Percentiles rank a stretch among this genome's conserved stretches.
Evolutionary conservation across 2,888 invertebrate genomes (phyloP).

Genomic region (Leucophenga montana): DNA sequence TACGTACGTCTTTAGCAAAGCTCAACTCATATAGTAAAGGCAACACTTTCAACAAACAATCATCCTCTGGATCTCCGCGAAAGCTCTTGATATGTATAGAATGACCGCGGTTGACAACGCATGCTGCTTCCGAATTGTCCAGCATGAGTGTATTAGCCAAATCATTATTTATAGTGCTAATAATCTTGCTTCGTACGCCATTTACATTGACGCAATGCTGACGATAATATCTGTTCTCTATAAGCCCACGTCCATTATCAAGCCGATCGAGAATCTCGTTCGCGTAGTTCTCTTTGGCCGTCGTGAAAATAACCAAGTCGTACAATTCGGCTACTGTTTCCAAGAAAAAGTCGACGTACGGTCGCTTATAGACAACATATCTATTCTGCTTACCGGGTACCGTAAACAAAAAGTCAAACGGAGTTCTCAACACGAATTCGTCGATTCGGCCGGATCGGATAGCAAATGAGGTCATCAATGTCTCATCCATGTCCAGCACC

Average conservation of each 20-base stretch:
- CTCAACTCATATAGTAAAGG: constrained; percentile 47
- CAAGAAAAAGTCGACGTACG: constrained; percentile 47
- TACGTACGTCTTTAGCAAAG: constrained; percentile 47
- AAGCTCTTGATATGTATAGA: constrained; percentile 39
- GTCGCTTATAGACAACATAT: constrained; percentile 48
- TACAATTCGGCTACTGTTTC: constrained; percentile 48
- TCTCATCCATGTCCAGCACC: constrained; percentile 51
- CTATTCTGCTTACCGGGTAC: background rate
- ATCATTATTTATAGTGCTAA: constrained; percentile 27
- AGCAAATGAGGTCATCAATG: constrained; percentile 28
- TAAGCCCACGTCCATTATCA: constrained; percentile 38
- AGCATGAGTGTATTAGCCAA: constrained; percentile 38
- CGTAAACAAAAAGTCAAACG: constrained; percentile 36
- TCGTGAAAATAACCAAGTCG: constrained; percentile 40
- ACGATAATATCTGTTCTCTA: constrained; percentile 38
- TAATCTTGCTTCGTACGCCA: constrained; percentile 34
- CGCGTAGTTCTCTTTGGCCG: constrained; percentile 36
- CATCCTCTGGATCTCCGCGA: constrained; percentile 22
- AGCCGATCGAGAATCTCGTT: constrained; percentile 37
- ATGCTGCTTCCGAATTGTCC: constrained; percentile 40
- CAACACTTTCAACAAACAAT: constrained; percentile 36
- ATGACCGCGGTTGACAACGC: constrained; percentile 42
- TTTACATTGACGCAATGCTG: constrained; percentile 38
- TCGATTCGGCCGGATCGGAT: rapidly evolving
- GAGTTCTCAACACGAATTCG: background rate